These are phyloP conservation scores for Echinarachnius parma DNA, from an alignment of 53 echinoderm and acorn worm genomes.

Conservation along the genomic window DNA sequence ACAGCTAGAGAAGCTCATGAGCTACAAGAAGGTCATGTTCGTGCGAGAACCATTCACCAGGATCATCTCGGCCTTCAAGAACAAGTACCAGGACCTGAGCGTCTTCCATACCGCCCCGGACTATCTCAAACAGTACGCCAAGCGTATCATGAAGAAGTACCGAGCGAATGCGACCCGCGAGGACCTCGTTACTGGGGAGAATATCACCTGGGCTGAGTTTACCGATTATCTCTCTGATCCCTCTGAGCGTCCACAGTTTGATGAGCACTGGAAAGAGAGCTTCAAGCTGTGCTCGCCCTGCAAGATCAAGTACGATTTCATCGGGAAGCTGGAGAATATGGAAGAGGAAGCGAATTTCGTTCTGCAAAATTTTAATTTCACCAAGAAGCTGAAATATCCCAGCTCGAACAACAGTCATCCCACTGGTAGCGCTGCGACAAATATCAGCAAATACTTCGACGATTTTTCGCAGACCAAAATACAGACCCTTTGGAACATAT, in stretches of 20 bases:
- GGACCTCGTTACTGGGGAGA: conserved; percentile 37
- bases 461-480: conserved; percentile 39
- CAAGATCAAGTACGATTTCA: conserved; percentile 79
- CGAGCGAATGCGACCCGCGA: conserved; percentile 33
- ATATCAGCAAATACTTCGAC: conserved; percentile 12
- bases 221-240: conserved; percentile 51
- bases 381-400: conserved; percentile 35
- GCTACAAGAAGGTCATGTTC: conserved; percentile 71
- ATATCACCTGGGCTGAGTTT: conserved; percentile 63
- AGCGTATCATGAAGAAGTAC: conserved; percentile 47
- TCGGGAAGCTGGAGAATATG: conserved; percentile 75
- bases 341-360: conserved; percentile 60
- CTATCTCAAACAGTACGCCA: conserved; percentile 42
- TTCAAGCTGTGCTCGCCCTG: conserved; percentile 88
- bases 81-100: conserved; percentile 59
- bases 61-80: conserved; percentile 60
- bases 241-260: conserved; percentile 41
- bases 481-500: conserved; percentile 55
- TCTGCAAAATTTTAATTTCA: conserved; percentile 26
- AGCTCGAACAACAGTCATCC: conserved; percentile 62
- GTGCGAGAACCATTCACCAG: conserved; percentile 59
- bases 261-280: conserved; percentile 90
- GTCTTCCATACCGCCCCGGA: conserved; percentile 44
- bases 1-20: conserved; percentile 46
- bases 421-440: conserved; percentile 44